These are phyloP conservation scores for Bergia sp. DNA, from an alignment of 92 coral and sea anemone species.

Conservation along the genomic window DNA sequence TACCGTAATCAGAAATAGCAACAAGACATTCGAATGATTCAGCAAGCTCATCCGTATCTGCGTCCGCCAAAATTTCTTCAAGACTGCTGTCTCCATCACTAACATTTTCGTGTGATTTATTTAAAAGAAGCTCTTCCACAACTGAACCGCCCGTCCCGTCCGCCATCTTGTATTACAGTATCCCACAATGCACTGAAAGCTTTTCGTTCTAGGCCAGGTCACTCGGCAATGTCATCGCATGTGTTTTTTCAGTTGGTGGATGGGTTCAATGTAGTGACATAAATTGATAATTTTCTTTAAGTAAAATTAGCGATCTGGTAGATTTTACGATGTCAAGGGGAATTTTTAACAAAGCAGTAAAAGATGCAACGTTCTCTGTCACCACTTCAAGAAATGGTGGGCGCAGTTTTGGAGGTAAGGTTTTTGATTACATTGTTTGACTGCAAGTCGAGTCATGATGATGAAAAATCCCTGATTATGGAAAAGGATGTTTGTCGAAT, in stretches of 20 bases:
- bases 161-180: conserved; percentile 19
- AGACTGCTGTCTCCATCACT: conserved; percentile 31
- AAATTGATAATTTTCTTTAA: background rate
- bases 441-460: background rate
- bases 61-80: conserved; percentile 57
- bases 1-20: conserved; percentile 83
- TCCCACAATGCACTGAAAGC: conserved; percentile 33
- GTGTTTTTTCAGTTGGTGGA: background rate
- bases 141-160: background rate
- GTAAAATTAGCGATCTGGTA: background rate
- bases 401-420: conserved; percentile 62
- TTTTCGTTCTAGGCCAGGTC: conserved; percentile 17
- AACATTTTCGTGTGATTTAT: conserved; percentile 6
- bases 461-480: background rate
- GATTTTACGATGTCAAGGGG: conserved; percentile 62
- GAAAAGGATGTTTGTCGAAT: background rate
- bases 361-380: conserved; percentile 81
- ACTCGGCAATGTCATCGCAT: background rate
- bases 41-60: conserved; percentile 46
- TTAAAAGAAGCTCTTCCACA: background rate
- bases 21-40: conserved; percentile 64
- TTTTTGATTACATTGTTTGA: background rate
- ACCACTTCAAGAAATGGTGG: conserved; percentile 81
- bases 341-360: conserved; percentile 85
- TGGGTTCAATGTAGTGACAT: background rate